Evolutionary conservation across 2,888 invertebrate species (phyloP), one percentile per base, ranked within the genome.

Genomic region (Fissipunctia ypsillon): DNA sequence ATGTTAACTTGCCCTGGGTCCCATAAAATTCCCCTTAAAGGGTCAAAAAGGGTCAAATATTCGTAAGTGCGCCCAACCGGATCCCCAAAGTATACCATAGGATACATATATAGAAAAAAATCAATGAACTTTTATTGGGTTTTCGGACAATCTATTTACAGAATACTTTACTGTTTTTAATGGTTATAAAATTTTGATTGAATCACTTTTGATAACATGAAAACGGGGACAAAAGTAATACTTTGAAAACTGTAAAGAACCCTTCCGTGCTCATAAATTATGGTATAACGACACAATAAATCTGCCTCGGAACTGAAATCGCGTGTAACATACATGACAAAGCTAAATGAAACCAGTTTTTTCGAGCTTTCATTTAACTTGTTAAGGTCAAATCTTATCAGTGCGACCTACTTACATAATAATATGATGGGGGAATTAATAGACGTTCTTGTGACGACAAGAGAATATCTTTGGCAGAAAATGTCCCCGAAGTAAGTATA

Each of bases 311-410:
- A 59, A 85, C 80, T 76, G 67, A 87, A 83, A 85, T 86, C 85
- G 87, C 87, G 87, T 86, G 85, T 83, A 76, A 76, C 85, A 85
- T 81, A 86, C 81, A 86, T 81, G 85, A 86, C 85, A 83, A 85
- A 85, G 75, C 76, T 56, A 85, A 87, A 83, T 87, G 73, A 75
- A 83, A 67, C 71, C 75, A 71, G 61, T 69, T 71, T 83, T 80
- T 83, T 85, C 69, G 60, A 74, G 79, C 77, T 73, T 80, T 83
- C 69, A 61, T 72, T 84, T 68, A 70, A 78, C 72, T 80, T 72
- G 73, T 70, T 65, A 81, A 79, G 87, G 85, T 83, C 80, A 84
- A 83, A 76, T 80, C 76, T 80, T 86, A 87, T 87, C 87, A 80
- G 68, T 61, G 65, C 54, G 79, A 28, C 85, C 87, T 69, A 80